Conservation (phyloP, 2,888 invertebrate genomes). For the Andrena flavipes region DNA sequence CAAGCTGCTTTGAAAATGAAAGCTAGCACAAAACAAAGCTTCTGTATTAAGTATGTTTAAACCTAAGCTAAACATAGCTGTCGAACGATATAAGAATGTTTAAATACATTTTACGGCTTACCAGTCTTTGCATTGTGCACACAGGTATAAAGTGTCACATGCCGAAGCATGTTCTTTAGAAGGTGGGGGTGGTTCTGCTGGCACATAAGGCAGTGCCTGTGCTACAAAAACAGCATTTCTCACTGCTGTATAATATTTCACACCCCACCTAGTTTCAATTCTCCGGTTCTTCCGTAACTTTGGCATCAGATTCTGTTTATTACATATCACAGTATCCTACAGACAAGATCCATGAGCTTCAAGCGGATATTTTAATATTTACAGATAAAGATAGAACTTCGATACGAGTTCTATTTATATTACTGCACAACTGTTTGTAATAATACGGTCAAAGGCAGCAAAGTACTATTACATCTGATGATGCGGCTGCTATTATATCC, state of each 20-base stretch:
- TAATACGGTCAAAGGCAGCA: neutral
- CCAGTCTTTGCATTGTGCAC: slow-evolving; percentile 80
- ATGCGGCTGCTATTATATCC: slow-evolving; percentile 20
- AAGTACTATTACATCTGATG: slow-evolving; percentile 27
- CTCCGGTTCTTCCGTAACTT: slow-evolving; percentile 75
- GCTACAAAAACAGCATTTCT: slow-evolving; percentile 77
- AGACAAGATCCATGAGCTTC: slow-evolving; percentile 18
- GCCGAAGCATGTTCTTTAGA: slow-evolving; percentile 65
- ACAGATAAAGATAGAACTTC: neutral
- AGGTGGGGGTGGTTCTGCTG: slow-evolving; percentile 72
- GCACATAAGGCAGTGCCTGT: slow-evolving; percentile 70
- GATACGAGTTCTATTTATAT: neutral
- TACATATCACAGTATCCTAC: slow-evolving; percentile 42
- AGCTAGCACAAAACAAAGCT: slow-evolving; percentile 71
- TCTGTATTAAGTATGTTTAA: neutral
- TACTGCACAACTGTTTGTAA: slow-evolving; percentile 4
- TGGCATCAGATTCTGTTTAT: slow-evolving; percentile 61
- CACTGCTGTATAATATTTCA: slow-evolving; percentile 74
- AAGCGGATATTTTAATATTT: slow-evolving; percentile 1
- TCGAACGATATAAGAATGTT: slow-evolving; percentile 16
- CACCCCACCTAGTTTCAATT: slow-evolving; percentile 72
- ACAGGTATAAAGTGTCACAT: slow-evolving; percentile 66
- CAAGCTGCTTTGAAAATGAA: slow-evolving; percentile 77
- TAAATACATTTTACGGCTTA: slow-evolving; percentile 61
- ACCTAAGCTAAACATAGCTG: neutral